Percentiles rank a stretch among this genome's conserved stretches.
Evolutionary conservation across 2,113 vertebrate genomes (phyloP).

Genomic region (Phoenicopterus ruber): DNA sequence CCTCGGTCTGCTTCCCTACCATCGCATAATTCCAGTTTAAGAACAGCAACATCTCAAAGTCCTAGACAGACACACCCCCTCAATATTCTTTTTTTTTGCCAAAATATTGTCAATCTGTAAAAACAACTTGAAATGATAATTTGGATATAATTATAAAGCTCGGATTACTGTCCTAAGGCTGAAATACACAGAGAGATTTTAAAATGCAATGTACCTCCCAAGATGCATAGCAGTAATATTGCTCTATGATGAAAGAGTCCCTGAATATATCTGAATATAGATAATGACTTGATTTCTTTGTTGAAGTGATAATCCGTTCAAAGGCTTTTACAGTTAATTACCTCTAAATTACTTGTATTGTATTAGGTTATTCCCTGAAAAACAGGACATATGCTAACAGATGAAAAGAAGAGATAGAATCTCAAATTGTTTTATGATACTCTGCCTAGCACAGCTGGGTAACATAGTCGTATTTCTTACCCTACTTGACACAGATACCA

Average conservation of each 20-base stretch:
- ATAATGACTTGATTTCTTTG: background rate
- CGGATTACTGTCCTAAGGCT: background rate
- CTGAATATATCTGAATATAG: background rate
- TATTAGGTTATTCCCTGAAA: conserved; percentile 22
- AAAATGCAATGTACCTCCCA: background rate
- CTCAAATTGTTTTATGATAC: background rate
- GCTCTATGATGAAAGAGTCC: background rate
- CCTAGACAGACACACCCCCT: accelerated
- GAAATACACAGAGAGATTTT: background rate
- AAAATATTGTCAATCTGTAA: background rate
- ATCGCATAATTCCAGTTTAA: accelerated
- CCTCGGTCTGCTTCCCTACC: background rate
- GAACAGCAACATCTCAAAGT: background rate
- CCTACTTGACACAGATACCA: background rate
- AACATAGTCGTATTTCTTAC: conserved; percentile 6
- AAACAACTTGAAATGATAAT: background rate
- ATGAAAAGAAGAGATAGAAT: background rate
- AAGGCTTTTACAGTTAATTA: conserved; percentile 21
- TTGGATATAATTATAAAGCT: background rate
- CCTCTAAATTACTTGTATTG: background rate
- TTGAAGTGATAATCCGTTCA: background rate
- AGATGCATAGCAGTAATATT: background rate
- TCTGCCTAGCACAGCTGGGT: background rate
- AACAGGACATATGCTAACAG: background rate
- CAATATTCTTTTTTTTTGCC: too few relatives aligned